Base-by-base conservation (phyloP, 1,140 invertebrate species). In the Platyscapa corneri region DNA sequence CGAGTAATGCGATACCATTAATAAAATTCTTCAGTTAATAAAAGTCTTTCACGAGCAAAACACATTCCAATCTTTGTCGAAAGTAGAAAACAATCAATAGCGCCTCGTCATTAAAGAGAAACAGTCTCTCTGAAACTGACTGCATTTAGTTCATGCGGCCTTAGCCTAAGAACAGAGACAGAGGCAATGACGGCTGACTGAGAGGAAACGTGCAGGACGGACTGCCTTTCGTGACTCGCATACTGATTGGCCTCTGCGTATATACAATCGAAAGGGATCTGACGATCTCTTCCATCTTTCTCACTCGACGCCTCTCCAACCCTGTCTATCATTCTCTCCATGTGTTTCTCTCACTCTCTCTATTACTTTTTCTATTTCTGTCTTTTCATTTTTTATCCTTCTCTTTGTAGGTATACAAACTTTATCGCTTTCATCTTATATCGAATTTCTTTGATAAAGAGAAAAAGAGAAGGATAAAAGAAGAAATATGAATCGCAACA, bases 31-130 rank as follows among this genome's bases (percentile, higher is more conserved):
- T 64, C 2, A 70, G n/a, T 8, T 77, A 70, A 23, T 53, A 39
- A 64, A 60, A 75, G 81, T 75, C 32, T 75, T 60, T 76, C 3
- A n/a, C 23, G 14, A 46, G 53, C 53, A 83, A 83, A 82, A 75
- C 42, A 83, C 81, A 74, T 75, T 75, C 70, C 34, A 53, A 75
- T 75, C 37, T 10, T 75, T 72, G 70, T 75, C 16, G 34, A 83
- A 75, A 83, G 76, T 72, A 85, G 64, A 85, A 85, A 49, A 92
- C 92, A 93, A 93, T 93, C 92, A 93, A 93, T 93, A 92, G 92
- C 91, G 90, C 92, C 93, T 93, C 91, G 90, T 91, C 90, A 92
- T 93, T 93, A 92, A 92, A 89, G 88, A 91, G 92, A 93, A 93
- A 93, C 90, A 92, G 91, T 92, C 91, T 90, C 88, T 88, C 89